These are phyloP conservation scores for Hyppa rectilinea DNA, from an alignment of 2,888 invertebrate genomes.

Conservation along the genomic window DNA sequence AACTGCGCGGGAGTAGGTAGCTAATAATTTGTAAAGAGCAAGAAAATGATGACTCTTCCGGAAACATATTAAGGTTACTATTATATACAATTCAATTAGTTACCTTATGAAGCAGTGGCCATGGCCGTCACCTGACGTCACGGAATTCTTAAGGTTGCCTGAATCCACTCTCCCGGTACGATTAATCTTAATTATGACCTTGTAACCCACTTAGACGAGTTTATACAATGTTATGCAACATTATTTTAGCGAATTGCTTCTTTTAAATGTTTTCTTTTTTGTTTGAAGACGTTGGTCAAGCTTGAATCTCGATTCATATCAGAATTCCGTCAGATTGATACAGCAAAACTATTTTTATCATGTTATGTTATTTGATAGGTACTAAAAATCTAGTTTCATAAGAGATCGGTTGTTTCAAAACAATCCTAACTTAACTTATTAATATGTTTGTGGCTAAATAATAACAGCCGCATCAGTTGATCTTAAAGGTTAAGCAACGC, in stretches of 20 bases:
- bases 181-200: slow-evolving; percentile 43
- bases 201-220: slow-evolving; percentile 32
- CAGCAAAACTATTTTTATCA: not conserved
- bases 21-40: too few species aligned
- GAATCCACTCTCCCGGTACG: slow-evolving; percentile 33
- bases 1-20: too few species aligned
- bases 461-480: too few species aligned
- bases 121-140: slow-evolving; percentile 27
- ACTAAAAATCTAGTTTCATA: too few species aligned
- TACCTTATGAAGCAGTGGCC: slow-evolving; percentile 5
- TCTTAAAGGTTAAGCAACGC: too few species aligned
- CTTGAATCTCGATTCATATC: not conserved
- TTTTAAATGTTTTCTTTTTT: not conserved
- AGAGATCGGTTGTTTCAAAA: too few species aligned
- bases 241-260: slow-evolving; percentile 3
- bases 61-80: not conserved
- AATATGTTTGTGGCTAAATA: too few species aligned
- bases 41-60: too few species aligned
- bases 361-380: too few species aligned
- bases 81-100: not conserved
- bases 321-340: not conserved
- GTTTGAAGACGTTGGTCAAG: not conserved
- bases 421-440: not conserved
- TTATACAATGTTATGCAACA: slow-evolving; percentile 3
- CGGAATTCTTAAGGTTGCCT: slow-evolving; percentile 42